Evolutionary conservation across 2,797 vertebrate genomes (phyloP).

Genomic region (Acanthornis magna): DNA sequence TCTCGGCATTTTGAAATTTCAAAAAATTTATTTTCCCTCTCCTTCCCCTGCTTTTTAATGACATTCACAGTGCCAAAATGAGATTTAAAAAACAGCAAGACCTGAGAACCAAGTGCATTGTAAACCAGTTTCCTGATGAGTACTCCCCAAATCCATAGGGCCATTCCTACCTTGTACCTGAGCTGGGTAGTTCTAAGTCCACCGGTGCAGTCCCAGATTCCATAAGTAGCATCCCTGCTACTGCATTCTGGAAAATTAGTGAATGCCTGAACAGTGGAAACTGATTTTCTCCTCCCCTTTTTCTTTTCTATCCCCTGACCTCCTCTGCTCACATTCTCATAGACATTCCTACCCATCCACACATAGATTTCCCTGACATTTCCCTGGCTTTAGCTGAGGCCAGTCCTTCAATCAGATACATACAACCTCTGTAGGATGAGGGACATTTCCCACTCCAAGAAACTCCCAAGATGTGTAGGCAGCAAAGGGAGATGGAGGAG

Average conservation of each 20-base stretch:
- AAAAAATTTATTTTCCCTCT: not conserved
- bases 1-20: not conserved
- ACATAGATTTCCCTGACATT: rapidly evolving
- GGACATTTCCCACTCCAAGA: not conserved
- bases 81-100: not conserved
- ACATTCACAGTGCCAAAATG: not conserved
- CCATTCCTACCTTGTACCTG: rapidly evolving
- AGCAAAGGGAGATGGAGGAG: not conserved
- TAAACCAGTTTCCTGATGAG: not conserved
- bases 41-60: not conserved
- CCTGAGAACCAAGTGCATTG: not conserved
- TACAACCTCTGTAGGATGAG: not conserved
- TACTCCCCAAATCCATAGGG: too few species aligned
- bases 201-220: rapidly evolving
- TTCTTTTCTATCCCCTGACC: not conserved
- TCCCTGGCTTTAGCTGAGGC: not conserved
- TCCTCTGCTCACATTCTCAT: not conserved
- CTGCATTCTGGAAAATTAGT: not conserved
- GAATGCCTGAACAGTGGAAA: not conserved
- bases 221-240: not conserved
- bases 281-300: not conserved
- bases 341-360: not conserved
- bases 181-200: not conserved
- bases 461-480: not conserved
- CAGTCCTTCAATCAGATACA: rapidly evolving